Evolutionary conservation across 2,113 vertebrate genomes (phyloP).

Genomic region (Hepsetus odoe): DNA sequence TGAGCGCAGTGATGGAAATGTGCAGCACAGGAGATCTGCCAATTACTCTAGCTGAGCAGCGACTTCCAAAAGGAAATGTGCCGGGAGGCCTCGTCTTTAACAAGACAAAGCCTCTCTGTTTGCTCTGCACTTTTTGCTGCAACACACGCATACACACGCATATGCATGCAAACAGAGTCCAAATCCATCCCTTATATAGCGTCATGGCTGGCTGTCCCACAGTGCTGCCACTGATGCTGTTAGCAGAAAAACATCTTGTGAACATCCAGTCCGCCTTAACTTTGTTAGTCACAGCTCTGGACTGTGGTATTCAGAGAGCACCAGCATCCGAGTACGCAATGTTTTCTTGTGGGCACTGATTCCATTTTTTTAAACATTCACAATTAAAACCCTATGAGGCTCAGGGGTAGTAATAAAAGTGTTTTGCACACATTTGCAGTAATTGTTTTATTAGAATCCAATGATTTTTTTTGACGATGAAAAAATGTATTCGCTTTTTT

Average conservation of each 20-base stretch:
- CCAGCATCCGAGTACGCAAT: not conserved
- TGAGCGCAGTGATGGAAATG: not conserved
- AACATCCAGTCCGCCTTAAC: constrained; percentile 40
- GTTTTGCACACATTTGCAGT: too few species aligned
- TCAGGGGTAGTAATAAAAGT: not conserved
- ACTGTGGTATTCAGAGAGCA: not conserved
- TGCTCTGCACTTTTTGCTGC: constrained; percentile 2
- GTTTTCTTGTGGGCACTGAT: not conserved
- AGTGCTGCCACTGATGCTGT: constrained; percentile 15
- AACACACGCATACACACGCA: constrained; percentile 10
- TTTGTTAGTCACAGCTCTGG: constrained; percentile 27
- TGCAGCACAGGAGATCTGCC: constrained; percentile 15
- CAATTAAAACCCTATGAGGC: not conserved
- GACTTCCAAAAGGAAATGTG: not conserved
- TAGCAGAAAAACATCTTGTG: constrained; percentile 32
- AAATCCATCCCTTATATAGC: constrained; percentile 16
- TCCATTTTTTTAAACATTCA: not conserved
- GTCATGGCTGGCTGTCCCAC: not conserved
- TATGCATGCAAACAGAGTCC: not conserved
- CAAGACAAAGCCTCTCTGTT: constrained; percentile 42
- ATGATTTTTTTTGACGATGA: too few species aligned
- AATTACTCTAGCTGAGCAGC: not conserved
- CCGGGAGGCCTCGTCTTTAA: constrained; percentile 10
- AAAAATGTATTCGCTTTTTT: too few species aligned
- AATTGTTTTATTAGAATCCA: too few species aligned